Conservation (phyloP, 2,888 invertebrate genomes). For the Spicauda simplicius region DNA sequence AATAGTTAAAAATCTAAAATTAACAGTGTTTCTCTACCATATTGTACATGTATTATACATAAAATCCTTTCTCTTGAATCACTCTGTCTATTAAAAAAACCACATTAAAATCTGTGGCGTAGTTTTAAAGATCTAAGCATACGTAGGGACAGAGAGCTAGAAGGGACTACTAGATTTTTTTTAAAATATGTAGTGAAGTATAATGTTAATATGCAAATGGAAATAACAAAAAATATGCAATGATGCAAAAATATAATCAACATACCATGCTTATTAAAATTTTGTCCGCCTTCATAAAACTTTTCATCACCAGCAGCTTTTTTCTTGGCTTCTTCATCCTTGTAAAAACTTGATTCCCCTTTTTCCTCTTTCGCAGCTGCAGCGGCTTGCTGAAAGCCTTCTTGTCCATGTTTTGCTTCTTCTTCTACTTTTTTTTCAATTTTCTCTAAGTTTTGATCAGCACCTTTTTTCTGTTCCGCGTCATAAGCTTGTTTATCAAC, state of each 20-base stretch:
- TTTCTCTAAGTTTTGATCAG: constrained; percentile 83
- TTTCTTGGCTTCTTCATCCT: constrained; percentile 84
- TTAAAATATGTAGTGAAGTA: too few relatives aligned
- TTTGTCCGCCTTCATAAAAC: constrained; percentile 84
- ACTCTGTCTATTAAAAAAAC: too few relatives aligned
- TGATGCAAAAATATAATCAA: neutral
- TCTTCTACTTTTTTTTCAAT: constrained; percentile 82
- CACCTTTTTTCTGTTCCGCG: constrained; percentile 83
- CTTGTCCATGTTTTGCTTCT: constrained; percentile 82
- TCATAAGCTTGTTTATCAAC: constrained; percentile 85
- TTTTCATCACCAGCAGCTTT: constrained; percentile 86
- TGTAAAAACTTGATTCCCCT: constrained; percentile 79
- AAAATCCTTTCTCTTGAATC: too few relatives aligned
- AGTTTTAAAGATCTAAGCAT: too few relatives aligned
- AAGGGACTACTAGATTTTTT: too few relatives aligned
- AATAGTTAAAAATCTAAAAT: too few relatives aligned
- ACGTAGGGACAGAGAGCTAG: too few relatives aligned
- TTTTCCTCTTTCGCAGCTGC: constrained; percentile 83
- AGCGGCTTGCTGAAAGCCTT: constrained; percentile 83
- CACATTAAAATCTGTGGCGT: too few relatives aligned
- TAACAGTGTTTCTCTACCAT: too few relatives aligned
- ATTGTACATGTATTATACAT: too few relatives aligned
- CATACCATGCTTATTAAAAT: constrained; percentile 84
- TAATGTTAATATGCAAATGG: too few relatives aligned
- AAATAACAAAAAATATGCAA: too few relatives aligned